phyloP scores from a whole-genome alignment of 2,113 vertebrate species.

The Lampris megalopsis region DNA sequence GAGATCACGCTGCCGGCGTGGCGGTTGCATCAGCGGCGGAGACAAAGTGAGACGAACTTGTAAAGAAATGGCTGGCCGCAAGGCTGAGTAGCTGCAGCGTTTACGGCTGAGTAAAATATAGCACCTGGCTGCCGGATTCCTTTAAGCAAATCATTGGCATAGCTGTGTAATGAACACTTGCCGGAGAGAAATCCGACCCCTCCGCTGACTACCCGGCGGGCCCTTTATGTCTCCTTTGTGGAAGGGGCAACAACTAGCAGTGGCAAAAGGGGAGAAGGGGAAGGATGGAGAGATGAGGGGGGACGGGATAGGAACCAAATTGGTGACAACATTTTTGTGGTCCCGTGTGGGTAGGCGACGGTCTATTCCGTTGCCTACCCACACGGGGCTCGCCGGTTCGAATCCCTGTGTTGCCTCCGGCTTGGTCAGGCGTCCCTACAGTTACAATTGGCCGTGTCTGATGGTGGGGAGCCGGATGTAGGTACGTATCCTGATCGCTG shows the following conservation, averaged over 20 bases:
- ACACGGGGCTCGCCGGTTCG: too few relatives aligned
- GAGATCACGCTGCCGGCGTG: background rate
- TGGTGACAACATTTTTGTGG: too few relatives aligned
- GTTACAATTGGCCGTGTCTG: too few relatives aligned
- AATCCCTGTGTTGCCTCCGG: too few relatives aligned
- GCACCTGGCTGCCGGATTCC: slow-evolving; percentile 29
- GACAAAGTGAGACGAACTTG: background rate
- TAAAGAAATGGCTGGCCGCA: background rate
- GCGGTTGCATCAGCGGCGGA: background rate
- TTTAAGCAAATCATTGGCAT: slow-evolving; percentile 38
- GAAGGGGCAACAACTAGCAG: slow-evolving; percentile 7
- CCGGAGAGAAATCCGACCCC: slow-evolving; percentile 51
- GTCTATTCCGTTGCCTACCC: too few relatives aligned
- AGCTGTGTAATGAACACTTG: slow-evolving; percentile 56
- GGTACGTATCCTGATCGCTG: too few relatives aligned
- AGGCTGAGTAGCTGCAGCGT: background rate
- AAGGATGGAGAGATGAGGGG: background rate
- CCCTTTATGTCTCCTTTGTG: slow-evolving; percentile 13
- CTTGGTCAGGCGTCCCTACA: too few relatives aligned
- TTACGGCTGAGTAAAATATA: slow-evolving; percentile 27
- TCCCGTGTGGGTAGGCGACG: too few relatives aligned
- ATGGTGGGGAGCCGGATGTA: too few relatives aligned
- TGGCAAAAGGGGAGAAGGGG: background rate
- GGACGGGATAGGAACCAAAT: too few relatives aligned
- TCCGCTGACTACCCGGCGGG: slow-evolving; percentile 36